Conservation (phyloP, 2,113 vertebrate species). For the Microtus oregoni region DNA sequence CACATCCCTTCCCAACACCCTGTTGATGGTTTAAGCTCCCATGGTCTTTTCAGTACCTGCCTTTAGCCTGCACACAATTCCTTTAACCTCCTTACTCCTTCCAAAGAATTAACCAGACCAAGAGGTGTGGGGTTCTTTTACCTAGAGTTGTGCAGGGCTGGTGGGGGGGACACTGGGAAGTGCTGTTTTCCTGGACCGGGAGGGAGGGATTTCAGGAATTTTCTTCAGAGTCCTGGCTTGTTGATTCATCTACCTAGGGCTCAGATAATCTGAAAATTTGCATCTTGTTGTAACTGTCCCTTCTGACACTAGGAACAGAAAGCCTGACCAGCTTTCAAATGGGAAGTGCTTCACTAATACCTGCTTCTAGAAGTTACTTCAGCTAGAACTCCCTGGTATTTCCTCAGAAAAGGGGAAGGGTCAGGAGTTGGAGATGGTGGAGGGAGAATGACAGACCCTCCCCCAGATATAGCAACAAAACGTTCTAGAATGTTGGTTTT, state of each 20-base stretch:
- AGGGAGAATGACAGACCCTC: background rate
- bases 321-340: background rate
- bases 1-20: background rate
- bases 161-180: background rate
- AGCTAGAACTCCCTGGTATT: background rate
- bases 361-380: background rate
- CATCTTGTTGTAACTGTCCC: slow-evolving; percentile 15
- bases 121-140: background rate
- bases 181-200: background rate
- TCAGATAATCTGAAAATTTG: slow-evolving; percentile 23
- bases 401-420: background rate
- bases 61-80: background rate
- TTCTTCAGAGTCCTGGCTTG: background rate
- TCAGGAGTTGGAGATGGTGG: background rate
- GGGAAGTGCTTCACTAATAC: background rate
- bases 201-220: background rate
- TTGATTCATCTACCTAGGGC: background rate
- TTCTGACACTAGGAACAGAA: slow-evolving; percentile 27
- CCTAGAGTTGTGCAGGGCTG: background rate
- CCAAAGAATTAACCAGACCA: background rate
- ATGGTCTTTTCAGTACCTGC: background rate
- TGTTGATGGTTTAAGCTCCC: background rate
- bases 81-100: background rate
- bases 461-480: background rate
- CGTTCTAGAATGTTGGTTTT: background rate